phyloP scores from a whole-genome alignment of 2,888 invertebrate species.

The Melikaiella ostensackeni region DNA sequence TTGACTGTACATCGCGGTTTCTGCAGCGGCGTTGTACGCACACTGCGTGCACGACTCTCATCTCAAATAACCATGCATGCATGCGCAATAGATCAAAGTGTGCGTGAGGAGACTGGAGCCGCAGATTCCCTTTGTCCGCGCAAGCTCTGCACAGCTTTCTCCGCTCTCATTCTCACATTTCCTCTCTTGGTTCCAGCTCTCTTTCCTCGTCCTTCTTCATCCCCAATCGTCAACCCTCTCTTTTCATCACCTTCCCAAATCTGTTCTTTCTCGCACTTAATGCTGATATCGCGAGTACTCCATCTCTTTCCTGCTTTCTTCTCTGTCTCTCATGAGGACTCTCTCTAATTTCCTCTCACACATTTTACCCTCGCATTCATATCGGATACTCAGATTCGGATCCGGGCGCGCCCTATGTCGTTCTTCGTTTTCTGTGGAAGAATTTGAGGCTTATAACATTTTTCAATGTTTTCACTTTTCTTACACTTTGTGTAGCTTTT shows the following conservation, averaged over 20 bases:
- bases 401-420: not conserved
- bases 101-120: conserved; percentile 70
- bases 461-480: too few relatives aligned
- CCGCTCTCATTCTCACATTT: conserved; percentile 47
- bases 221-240: conserved; percentile 16
- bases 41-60: conserved; percentile 55
- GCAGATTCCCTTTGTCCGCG: conserved; percentile 76
- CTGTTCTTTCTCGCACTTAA: conserved; percentile 37
- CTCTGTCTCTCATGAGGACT: conserved; percentile 11
- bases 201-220: conserved; percentile 29
- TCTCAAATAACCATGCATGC: conserved; percentile 47
- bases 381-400: conserved; percentile 49
- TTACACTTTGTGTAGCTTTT: too few relatives aligned
- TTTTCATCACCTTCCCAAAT: conserved; percentile 44
- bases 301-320: conserved; percentile 44
- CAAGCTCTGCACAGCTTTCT: conserved; percentile 70
- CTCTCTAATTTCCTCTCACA: conserved; percentile 43
- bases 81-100: conserved; percentile 59
- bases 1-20: conserved; percentile 67
- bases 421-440: not conserved
- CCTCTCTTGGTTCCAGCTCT: conserved; percentile 41
- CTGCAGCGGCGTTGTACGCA: conserved; percentile 62
- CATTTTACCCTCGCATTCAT: conserved; percentile 58
- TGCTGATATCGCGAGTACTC: conserved; percentile 40
- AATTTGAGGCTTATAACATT: too few relatives aligned